A percentile compares a stretch with the other conserved stretches of the same genome.
These are phyloP conservation scores for Esox niger DNA, from an alignment of 2,113 vertebrate species.

Conservation along the genomic window DNA sequence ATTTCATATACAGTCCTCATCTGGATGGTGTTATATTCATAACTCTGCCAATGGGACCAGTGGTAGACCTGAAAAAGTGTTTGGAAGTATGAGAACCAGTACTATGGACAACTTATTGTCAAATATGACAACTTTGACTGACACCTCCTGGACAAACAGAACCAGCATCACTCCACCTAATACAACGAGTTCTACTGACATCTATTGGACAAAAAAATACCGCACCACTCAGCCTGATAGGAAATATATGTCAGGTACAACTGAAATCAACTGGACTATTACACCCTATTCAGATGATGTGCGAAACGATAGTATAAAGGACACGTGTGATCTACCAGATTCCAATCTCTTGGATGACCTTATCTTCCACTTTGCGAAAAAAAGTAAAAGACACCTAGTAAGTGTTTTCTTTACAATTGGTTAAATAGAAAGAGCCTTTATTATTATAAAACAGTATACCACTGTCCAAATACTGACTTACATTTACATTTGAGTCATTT, in stretches of 20 bases:
- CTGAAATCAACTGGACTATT: background rate
- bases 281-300: background rate
- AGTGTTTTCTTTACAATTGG: constrained; percentile 39
- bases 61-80: too few relatives aligned
- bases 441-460: too few relatives aligned
- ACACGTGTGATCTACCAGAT: constrained; percentile 51
- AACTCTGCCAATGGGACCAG: constrained; percentile 29
- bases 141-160: background rate
- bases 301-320: constrained; percentile 22
- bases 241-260: background rate
- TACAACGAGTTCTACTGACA: background rate
- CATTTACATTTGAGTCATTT: too few relatives aligned
- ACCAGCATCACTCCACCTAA: background rate
- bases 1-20: constrained; percentile 54
- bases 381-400: constrained; percentile 72
- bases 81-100: too few relatives aligned
- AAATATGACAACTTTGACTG: background rate
- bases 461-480: too few relatives aligned
- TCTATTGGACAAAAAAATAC: background rate
- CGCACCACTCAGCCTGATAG: background rate
- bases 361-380: constrained; percentile 70
- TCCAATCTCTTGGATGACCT: constrained; percentile 57
- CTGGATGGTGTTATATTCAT: constrained; percentile 66
- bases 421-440: too few relatives aligned
- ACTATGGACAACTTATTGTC: background rate